Evolutionary conservation across 2,113 vertebrate genomes (phyloP), one percentile per base, ranked within the genome.

Genomic region (Ariopsis seemanni): DNA sequence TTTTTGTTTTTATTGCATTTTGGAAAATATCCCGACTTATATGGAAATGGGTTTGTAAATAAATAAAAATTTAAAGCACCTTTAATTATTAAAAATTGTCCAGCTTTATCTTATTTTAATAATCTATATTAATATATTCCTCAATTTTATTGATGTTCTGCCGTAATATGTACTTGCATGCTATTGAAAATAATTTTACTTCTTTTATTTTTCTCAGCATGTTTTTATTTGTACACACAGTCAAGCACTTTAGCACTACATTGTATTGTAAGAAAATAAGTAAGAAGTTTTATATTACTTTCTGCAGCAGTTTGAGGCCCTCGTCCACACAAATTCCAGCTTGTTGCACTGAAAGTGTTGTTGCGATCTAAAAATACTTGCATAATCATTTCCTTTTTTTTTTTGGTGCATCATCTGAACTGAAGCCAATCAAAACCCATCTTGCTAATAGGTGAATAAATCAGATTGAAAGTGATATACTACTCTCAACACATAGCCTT

Each of bases 401-500:
- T 82, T 63, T 50, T 63, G 30, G 34, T 25, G 5, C 0, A 63
- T 14, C 18, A 48, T 7, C 9, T 12, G 4, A 11, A 82, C 58
- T 11, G 12, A 74, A 22, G 55, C 42, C 27, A 81, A 22, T 6
- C n/a, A 7, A 86, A 86, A 18, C 20, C 18, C 27, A 17, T 57
- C 52, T 15, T 30, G 27, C 22, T 71, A 71, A 87, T 71, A 25
- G 53, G 11, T 82, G 34, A 87, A 72, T 83, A 87, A 87, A 82
- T 60, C 60, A 1, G n/a, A 78, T 14, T 53, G 52, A 57, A 72
- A 12, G 55, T 67, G 53, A 60, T 48, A 81, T 12, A 15, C 62
- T 27, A 55, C 65, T 87, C 78, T 55, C 53, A 42, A 62, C 34
- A 48, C 65, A 67, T 14, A 8, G 34, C 65, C 62, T 63, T 81